Evolutionary conservation across 2,888 invertebrate species (phyloP).

Genomic region (Eristalis intricaria): DNA sequence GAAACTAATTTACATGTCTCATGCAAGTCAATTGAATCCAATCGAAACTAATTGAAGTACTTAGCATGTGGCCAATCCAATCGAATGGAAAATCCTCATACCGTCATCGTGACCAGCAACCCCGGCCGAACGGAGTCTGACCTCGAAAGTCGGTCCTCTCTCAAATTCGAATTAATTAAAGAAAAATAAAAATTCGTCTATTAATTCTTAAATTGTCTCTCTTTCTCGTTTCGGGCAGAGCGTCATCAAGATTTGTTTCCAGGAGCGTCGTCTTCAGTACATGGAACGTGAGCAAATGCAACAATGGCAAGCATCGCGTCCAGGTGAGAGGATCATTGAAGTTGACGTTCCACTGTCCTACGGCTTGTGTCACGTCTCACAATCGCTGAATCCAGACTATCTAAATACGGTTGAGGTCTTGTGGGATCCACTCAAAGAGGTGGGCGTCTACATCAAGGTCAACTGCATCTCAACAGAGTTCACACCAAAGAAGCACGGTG

Average conservation of each 20-base stretch:
- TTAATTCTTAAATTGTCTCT: conserved; percentile 34
- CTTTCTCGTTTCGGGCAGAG: conserved; percentile 83
- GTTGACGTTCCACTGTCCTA: conserved; percentile 96
- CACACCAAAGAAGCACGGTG: conserved; percentile 98
- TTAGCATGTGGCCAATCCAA: conserved; percentile 28
- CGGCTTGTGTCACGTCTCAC: conserved; percentile 92
- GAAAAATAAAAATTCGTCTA: neutral
- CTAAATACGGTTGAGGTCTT: conserved; percentile 93
- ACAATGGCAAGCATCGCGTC: conserved; percentile 94
- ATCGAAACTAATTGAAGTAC: conserved; percentile 68
- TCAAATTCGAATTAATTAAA: conserved; percentile 42
- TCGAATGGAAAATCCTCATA: conserved; percentile 23
- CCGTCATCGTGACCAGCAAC: neutral
- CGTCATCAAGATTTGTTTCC: conserved; percentile 95
- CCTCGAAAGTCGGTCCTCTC: conserved; percentile 39
- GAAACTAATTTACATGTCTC: conserved; percentile 62
- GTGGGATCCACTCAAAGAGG: conserved; percentile 98
- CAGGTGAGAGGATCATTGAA: conserved; percentile 95
- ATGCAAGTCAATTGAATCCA: conserved; percentile 64
- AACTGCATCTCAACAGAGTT: conserved; percentile 99
- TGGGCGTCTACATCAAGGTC: conserved; percentile 96
- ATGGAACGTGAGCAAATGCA: conserved; percentile 97
- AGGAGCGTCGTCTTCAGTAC: conserved; percentile 96
- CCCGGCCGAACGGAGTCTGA: conserved; percentile 20
- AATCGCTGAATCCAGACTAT: conserved; percentile 85